Percentiles rank a stretch among this genome's conserved stretches.
These are phyloP conservation scores for Puma concolor DNA, from an alignment of 2,113 vertebrate genomes.

Conservation along the genomic window DNA sequence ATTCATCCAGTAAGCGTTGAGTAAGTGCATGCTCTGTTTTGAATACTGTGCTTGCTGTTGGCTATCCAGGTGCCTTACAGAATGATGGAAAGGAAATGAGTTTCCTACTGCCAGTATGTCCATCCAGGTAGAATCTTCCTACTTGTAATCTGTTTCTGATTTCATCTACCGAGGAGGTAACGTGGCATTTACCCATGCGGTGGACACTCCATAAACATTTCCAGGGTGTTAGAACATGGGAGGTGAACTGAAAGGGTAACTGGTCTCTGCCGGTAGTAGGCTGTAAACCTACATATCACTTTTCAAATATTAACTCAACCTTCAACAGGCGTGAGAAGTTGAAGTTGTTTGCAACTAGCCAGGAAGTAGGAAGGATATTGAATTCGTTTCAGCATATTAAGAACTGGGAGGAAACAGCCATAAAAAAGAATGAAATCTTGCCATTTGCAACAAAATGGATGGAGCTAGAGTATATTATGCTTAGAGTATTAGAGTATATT, in stretches of 20 bases:
- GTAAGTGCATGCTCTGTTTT: neutral
- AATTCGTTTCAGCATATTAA: neutral
- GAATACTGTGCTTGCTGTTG: neutral
- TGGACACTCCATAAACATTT: neutral
- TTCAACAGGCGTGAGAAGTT: neutral
- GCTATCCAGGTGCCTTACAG: neutral
- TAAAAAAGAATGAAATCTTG: neutral
- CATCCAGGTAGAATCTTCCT: neutral
- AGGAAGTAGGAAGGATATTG: neutral
- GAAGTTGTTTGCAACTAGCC: neutral
- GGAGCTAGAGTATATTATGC: neutral
- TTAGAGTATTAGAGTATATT: too few species aligned
- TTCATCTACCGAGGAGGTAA: neutral
- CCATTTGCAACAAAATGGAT: neutral
- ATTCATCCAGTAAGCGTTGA: neutral
- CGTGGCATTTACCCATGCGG: neutral
- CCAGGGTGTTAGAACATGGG: neutral
- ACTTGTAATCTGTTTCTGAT: neutral
- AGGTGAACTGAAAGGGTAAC: neutral
- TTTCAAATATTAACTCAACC: conserved; percentile 7
- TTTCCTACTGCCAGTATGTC: neutral
- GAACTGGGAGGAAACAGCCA: neutral
- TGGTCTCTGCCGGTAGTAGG: neutral
- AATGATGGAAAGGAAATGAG: neutral
- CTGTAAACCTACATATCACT: neutral